Evolutionary conservation across 1,140 invertebrate species (phyloP), one percentile per base, ranked within the genome.

Genomic region (Hirudo medicinalis): DNA sequence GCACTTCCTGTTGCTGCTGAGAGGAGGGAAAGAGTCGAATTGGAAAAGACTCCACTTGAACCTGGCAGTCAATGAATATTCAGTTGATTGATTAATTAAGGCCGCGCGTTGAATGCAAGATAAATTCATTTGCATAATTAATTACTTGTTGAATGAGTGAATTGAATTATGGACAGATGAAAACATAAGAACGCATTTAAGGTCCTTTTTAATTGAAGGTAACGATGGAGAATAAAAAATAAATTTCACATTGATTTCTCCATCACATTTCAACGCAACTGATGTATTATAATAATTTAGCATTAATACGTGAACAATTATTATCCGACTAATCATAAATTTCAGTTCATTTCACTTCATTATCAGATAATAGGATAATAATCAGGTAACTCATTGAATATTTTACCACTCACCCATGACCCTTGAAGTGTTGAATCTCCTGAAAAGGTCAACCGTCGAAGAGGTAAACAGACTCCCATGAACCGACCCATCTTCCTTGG

Each of bases 1-100:
- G 69, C 69, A 70, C 53, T 70, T 25, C 43, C 69, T 22, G 67
- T 36, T 20, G 69, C 69, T 22, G 69, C 69, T n/a, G 57, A 63
- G 8, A 63, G 29, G 20, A 63, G 29, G 57, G 22, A 63, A n/a
- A 25, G 29, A 63, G 57, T 32, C 29, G 57, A 4, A 63, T 22
- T 63, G 22, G 57, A 32, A 63, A 63, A 32, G 57, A 63, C 57
- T 25, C 57, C 57, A 32, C 29, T 63, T 22, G 22, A 22, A 32
- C 57, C 57, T 63, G 20, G 57, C 9, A 6, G 57, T 63, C 22
- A 20, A 25, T 63, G 57, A 32, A 25, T 63, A 32, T 49, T 63
- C 22, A 32, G 9, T 63, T 1, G 57, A 3, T 22, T 63, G 57
- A 32, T 63, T 63, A 32, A 32, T 63, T 22, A 63, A 25, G 20